These are phyloP conservation scores for Scrobipalpa atriplicella DNA, from an alignment of 2,888 invertebrate species.

Conservation along the genomic window DNA sequence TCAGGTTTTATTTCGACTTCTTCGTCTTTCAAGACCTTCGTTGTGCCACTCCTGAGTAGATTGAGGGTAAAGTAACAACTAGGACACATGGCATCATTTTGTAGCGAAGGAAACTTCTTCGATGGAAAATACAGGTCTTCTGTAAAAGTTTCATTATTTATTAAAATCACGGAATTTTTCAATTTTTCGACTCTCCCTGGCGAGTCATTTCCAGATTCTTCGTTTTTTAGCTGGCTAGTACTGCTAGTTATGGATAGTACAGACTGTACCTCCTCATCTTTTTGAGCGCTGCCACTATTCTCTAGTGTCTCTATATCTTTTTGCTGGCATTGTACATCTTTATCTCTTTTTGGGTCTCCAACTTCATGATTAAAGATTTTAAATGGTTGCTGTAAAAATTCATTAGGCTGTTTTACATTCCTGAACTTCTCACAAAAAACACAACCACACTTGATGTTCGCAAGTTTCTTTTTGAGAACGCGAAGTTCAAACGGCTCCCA, in stretches of 20 bases:
- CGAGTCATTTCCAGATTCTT: background rate
- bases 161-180: conserved; percentile 25
- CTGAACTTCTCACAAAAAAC: conserved; percentile 36
- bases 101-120: conserved; percentile 7
- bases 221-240: background rate
- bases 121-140: background rate
- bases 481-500: conserved; percentile 58
- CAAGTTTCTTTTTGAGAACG: conserved; percentile 56
- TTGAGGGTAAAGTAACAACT: conserved; percentile 53
- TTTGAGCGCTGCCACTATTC: background rate
- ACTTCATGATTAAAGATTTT: too few relatives aligned
- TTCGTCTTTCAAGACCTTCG: conserved; percentile 56
- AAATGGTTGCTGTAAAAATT: too few relatives aligned
- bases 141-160: background rate
- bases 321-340: conserved; percentile 41
- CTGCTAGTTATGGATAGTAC: background rate
- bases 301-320: conserved; percentile 15
- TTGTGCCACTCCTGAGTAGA: conserved; percentile 31
- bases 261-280: background rate
- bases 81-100: conserved; percentile 49
- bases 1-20: conserved; percentile 50
- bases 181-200: background rate
- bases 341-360: conserved; percentile 35
- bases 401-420: background rate
- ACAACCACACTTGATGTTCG: conserved; percentile 56